Percentiles rank a stretch among this genome's conserved stretches.
Evolutionary conservation across 2,113 vertebrate genomes (phyloP).

Genomic region (Oncorhynchus nerka): DNA sequence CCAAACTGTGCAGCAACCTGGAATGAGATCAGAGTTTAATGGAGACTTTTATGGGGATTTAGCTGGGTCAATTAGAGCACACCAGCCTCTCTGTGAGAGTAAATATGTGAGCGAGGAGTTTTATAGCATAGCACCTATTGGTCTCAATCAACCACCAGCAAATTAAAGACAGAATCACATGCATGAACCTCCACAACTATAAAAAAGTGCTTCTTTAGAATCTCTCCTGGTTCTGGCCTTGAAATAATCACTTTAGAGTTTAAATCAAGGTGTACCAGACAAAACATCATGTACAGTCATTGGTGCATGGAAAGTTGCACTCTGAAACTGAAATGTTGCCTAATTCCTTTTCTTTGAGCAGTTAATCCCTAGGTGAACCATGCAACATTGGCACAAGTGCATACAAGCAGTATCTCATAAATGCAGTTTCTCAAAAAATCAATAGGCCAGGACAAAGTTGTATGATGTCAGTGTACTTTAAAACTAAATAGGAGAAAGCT

Average conservation of each 20-base stretch:
- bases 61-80: background rate
- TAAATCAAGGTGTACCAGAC: too few species aligned
- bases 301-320: too few species aligned
- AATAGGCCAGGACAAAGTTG: constrained; percentile 63
- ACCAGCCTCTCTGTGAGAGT: background rate
- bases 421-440: constrained; percentile 41
- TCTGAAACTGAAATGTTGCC: background rate
- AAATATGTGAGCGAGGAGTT: background rate
- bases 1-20: background rate
- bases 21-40: background rate
- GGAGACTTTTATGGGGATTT: background rate
- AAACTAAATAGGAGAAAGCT: constrained; percentile 52
- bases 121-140: background rate
- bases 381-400: background rate
- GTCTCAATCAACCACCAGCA: background rate
- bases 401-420: too few species aligned
- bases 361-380: background rate
- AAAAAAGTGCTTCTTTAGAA: too few species aligned
- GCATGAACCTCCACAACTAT: background rate
- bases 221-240: too few species aligned
- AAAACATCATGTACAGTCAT: too few species aligned
- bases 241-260: too few species aligned
- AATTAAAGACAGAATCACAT: background rate
- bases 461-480: constrained; percentile 60
- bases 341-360: background rate